phyloP scores from a whole-genome alignment of 1,140 invertebrate genomes.

The Euura lappo region DNA sequence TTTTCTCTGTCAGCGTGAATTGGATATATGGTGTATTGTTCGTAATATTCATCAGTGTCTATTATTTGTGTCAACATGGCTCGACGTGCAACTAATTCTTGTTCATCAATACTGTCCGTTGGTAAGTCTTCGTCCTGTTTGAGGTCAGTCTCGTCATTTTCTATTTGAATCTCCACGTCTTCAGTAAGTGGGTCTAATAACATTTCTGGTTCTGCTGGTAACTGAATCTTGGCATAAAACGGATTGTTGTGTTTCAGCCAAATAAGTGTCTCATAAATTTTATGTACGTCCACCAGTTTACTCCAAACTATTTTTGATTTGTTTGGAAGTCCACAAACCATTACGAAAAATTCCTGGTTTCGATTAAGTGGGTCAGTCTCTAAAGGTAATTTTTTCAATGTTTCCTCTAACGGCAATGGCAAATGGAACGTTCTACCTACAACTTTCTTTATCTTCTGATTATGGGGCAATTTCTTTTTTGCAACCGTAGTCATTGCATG shows the following conservation, averaged over 20 bases:
- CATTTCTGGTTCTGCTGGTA: not conserved
- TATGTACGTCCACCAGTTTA: too few species aligned
- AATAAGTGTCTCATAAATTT: not conserved
- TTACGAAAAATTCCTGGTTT: slow-evolving; percentile 29
- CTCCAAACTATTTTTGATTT: slow-evolving; percentile 28
- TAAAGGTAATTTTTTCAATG: slow-evolving; percentile 27
- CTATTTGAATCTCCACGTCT: not conserved
- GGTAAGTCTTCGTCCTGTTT: not conserved
- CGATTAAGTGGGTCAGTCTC: slow-evolving; percentile 20
- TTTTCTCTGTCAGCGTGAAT: slow-evolving; percentile 25
- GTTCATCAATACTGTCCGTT: slow-evolving; percentile 4
- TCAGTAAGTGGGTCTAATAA: not conserved
- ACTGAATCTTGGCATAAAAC: not conserved
- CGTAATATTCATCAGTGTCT: slow-evolving; percentile 19
- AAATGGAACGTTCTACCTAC: slow-evolving; percentile 28
- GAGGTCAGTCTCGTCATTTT: not conserved
- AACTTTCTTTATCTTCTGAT: slow-evolving; percentile 20
- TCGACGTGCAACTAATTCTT: slow-evolving; percentile 2
- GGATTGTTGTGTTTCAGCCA: not conserved
- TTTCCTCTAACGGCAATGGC: slow-evolving; percentile 24
- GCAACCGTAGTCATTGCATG: slow-evolving; percentile 13
- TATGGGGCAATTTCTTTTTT: slow-evolving; percentile 2
- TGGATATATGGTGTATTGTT: slow-evolving; percentile 28
- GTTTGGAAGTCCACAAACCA: slow-evolving; percentile 30
- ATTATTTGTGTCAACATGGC: slow-evolving; percentile 17